Conservation (phyloP, 2,888 invertebrate species). For the Atrina japonica region DNA sequence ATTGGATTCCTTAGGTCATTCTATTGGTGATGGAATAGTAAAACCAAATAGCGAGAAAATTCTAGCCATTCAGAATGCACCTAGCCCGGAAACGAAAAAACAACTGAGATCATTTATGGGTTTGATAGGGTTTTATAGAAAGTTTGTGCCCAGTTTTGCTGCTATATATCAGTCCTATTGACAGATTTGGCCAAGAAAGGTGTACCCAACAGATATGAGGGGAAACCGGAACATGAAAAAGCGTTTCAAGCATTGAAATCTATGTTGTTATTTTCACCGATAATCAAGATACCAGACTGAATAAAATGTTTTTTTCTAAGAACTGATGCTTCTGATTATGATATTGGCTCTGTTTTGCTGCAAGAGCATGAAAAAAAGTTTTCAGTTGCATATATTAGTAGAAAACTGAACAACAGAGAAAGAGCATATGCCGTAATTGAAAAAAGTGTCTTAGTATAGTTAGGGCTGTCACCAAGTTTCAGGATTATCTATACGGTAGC, state of each 20-base stretch:
- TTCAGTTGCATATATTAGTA: conserved; percentile 53
- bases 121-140: conserved; percentile 40
- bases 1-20: conserved; percentile 35
- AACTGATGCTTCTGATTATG: conserved; percentile 52
- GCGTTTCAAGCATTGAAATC: conserved; percentile 38
- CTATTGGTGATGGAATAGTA: conserved; percentile 29
- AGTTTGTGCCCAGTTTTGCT: conserved; percentile 48
- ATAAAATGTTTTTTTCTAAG: conserved; percentile 38
- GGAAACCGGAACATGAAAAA: conserved; percentile 41
- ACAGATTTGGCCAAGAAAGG: conserved; percentile 51
- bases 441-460: conserved; percentile 54
- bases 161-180: conserved; percentile 42
- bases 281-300: conserved; percentile 44
- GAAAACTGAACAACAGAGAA: conserved; percentile 47
- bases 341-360: conserved; percentile 47
- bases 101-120: conserved; percentile 34
- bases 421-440: conserved; percentile 49
- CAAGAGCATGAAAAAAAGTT: conserved; percentile 41
- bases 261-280: conserved; percentile 20
- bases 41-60: conserved; percentile 18
- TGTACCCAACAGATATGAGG: conserved; percentile 41
- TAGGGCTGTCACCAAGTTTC: conserved; percentile 48
- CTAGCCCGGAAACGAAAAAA: conserved; percentile 20
- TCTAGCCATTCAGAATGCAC: conserved; percentile 24
- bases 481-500: conserved; percentile 46